These are phyloP conservation scores for Calameuta filiformis DNA, from an alignment of 2,888 invertebrate species.

Conservation along the genomic window DNA sequence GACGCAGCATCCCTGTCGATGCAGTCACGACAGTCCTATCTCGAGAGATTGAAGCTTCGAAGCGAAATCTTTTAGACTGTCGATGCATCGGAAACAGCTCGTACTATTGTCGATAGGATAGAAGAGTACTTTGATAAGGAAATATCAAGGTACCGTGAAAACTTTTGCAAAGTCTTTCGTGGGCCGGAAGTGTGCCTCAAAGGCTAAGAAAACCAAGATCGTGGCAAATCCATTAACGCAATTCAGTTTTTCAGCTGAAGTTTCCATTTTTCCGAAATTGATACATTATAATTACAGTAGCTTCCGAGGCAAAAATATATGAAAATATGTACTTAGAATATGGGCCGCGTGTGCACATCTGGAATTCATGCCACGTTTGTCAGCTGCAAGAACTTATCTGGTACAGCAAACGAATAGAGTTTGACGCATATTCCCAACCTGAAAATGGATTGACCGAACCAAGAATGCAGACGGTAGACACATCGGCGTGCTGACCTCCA, in stretches of 20 bases:
- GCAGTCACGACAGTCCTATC: background rate
- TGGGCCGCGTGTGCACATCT: background rate
- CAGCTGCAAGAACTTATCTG: background rate
- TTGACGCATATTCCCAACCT: conserved; percentile 63
- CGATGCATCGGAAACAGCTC: background rate
- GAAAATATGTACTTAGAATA: too few relatives aligned
- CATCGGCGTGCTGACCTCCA: conserved; percentile 5
- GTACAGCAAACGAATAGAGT: conserved; percentile 43
- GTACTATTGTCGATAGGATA: background rate
- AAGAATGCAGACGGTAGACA: conserved; percentile 41
- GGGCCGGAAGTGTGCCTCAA: too few relatives aligned
- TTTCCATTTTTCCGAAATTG: too few relatives aligned
- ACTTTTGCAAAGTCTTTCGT: too few relatives aligned
- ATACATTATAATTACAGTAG: too few relatives aligned
- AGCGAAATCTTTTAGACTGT: background rate
- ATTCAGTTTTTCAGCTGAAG: too few relatives aligned
- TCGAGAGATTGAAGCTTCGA: background rate
- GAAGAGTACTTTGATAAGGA: background rate
- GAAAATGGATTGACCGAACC: conserved; percentile 59
- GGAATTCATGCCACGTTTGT: background rate
- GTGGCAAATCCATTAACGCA: too few relatives aligned
- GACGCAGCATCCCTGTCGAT: too few relatives aligned
- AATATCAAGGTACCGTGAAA: background rate
- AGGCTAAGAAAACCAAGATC: too few relatives aligned
- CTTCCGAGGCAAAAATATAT: too few relatives aligned